Percentiles rank a stretch among this genome's conserved stretches.
These are phyloP conservation scores for Regulus satrapa DNA, from an alignment of 2,113 vertebrate genomes.

Conservation along the genomic window DNA sequence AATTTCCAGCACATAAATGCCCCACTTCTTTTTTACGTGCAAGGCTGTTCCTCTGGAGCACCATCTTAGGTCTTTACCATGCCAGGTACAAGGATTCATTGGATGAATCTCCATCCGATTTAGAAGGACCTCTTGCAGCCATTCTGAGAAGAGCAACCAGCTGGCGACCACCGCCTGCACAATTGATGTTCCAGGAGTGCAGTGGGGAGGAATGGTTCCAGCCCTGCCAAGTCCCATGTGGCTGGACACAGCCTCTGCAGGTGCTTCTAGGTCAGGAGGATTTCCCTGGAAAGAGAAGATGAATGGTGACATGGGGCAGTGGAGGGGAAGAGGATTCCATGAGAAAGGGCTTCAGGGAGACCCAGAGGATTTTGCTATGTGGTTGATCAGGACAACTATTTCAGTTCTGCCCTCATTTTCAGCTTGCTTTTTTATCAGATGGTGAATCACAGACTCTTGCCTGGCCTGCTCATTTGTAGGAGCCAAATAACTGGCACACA, in stretches of 20 bases:
- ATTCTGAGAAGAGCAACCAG: background rate
- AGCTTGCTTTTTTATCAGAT: background rate
- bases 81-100: background rate
- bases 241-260: background rate
- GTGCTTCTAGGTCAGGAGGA: background rate
- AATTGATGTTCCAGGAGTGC: background rate
- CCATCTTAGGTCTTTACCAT: background rate
- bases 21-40: background rate
- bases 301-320: accelerated
- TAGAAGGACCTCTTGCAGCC: background rate
- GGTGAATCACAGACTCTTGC: background rate
- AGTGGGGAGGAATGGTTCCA: background rate
- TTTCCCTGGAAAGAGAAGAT: background rate
- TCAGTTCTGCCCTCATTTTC: background rate
- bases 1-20: background rate
- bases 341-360: background rate
- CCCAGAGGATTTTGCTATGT: background rate
- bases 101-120: background rate
- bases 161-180: background rate
- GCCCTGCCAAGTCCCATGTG: accelerated
- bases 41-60: background rate
- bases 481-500: background rate
- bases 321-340: background rate
- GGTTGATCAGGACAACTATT: background rate
- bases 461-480: background rate